These are phyloP conservation scores for Phengaris alcon DNA, from an alignment of 2,888 invertebrate genomes.

Conservation along the genomic window DNA sequence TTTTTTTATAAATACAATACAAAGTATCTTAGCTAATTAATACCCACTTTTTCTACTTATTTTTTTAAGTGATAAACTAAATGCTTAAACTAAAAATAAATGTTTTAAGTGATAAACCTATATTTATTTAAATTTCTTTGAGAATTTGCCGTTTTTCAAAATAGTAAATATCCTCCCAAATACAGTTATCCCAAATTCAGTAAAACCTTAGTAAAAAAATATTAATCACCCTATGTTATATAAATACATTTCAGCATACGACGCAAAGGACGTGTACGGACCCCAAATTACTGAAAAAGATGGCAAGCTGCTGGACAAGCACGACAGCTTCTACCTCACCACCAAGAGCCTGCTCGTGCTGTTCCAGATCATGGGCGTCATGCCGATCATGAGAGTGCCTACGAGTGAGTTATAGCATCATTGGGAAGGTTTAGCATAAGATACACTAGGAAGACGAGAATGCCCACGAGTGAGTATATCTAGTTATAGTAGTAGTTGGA, in stretches of 20 bases:
- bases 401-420: too few relatives aligned
- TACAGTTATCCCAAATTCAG: not conserved
- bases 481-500: constrained; percentile 55
- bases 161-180: too few relatives aligned
- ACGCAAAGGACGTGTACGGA: constrained; percentile 61
- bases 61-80: too few relatives aligned
- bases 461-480: too few relatives aligned
- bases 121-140: too few relatives aligned
- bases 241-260: constrained; percentile 49
- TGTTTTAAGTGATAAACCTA: too few relatives aligned
- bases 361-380: constrained; percentile 87
- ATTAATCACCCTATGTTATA: not conserved
- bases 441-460: too few relatives aligned
- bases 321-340: constrained; percentile 84
- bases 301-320: constrained; percentile 80
- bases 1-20: not conserved
- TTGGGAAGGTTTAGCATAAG: too few relatives aligned
- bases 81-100: too few relatives aligned
- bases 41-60: too few relatives aligned
- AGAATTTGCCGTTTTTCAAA: too few relatives aligned
- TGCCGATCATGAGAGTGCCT: constrained; percentile 83
- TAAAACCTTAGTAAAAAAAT: not conserved
- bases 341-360: constrained; percentile 84
- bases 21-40: not conserved
- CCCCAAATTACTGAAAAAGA: constrained; percentile 76